Evolutionary conservation across 1,140 invertebrate genomes (phyloP).

Genomic region (Zaprionus kolodkinae): DNA sequence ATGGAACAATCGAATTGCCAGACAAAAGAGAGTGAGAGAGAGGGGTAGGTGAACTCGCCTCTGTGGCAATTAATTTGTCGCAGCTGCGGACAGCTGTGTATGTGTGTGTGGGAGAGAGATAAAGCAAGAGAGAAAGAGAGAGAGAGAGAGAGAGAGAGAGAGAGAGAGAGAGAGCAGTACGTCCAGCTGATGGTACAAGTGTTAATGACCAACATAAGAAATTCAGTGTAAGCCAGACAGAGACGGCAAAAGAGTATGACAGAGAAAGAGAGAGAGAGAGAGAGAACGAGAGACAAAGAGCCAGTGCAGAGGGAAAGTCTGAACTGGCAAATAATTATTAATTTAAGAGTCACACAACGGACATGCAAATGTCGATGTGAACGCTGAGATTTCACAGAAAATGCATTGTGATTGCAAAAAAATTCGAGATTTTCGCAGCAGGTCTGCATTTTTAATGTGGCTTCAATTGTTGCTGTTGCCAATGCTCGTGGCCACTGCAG

Average conservation of each 20-base stretch:
- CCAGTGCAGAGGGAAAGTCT: conserved; percentile 25
- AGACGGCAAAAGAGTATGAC: conserved; percentile 5
- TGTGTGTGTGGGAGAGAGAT: conserved; percentile 1
- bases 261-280: conserved; percentile 19
- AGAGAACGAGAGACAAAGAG: conserved; percentile 13
- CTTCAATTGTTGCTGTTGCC: conserved; percentile 33
- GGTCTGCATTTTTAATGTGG: conserved; percentile 37
- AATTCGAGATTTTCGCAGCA: conserved; percentile 42
- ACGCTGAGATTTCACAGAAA: conserved; percentile 52
- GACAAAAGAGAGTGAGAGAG: neutral
- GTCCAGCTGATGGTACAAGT: conserved; percentile 28
- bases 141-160: neutral
- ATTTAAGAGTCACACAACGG: conserved; percentile 74
- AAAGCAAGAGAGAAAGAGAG: too few relatives aligned
- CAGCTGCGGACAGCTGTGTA: conserved; percentile 55
- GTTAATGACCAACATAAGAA: conserved; percentile 37
- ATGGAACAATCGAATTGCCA: conserved; percentile 46
- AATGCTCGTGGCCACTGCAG: conserved; percentile 4
- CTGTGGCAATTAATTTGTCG: conserved; percentile 68
- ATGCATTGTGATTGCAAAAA: conserved; percentile 61
- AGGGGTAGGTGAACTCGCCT: conserved; percentile 27
- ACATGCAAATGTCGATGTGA: conserved; percentile 50
- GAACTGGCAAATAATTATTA: conserved; percentile 67
- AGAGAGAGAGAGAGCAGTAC: neutral
- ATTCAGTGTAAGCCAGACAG: conserved; percentile 1